Percentiles rank a stretch among this genome's conserved stretches.
Evolutionary conservation across 2,888 invertebrate species (phyloP).

Genomic region (Bruchidius siliquastri): DNA sequence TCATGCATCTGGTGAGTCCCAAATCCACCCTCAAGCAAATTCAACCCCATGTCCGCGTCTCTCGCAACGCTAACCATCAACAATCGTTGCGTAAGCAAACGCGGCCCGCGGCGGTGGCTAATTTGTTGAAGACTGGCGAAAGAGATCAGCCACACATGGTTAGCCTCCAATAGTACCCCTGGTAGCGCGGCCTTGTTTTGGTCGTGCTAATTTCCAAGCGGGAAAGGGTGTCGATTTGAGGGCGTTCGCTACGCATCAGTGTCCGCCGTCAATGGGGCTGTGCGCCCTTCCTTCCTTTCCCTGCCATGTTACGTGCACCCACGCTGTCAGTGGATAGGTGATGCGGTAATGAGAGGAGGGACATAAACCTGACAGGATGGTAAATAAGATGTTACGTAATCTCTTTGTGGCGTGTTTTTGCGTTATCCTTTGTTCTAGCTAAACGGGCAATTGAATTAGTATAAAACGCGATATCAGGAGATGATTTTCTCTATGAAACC

Average conservation of each 20-base stretch:
- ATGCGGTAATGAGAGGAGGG: neutral
- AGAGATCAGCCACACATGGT: conserved; percentile 10
- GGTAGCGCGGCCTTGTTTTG: conserved; percentile 11
- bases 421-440: too few species aligned
- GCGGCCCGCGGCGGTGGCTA: conserved; percentile 7
- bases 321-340: neutral
- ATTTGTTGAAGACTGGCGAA: conserved; percentile 12
- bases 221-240: conserved; percentile 14
- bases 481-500: too few species aligned
- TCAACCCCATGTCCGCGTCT: neutral
- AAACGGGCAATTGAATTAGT: too few species aligned
- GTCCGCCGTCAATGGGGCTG: conserved; percentile 5
- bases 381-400: neutral
- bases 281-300: conserved; percentile 5
- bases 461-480: too few species aligned
- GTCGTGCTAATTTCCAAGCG: conserved; percentile 12
- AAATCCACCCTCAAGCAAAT: neutral
- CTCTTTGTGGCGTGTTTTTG: too few species aligned
- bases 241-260: conserved; percentile 10
- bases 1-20: neutral
- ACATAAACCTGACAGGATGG: neutral
- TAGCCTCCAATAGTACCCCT: conserved; percentile 5
- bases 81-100: conserved; percentile 12
- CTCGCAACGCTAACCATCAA: conserved; percentile 9
- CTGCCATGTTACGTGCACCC: neutral